A percentile compares a stretch with the other conserved stretches of the same genome.
These are phyloP conservation scores for Sphecodes monilicornis DNA, from an alignment of 2,888 invertebrate genomes.

Conservation along the genomic window DNA sequence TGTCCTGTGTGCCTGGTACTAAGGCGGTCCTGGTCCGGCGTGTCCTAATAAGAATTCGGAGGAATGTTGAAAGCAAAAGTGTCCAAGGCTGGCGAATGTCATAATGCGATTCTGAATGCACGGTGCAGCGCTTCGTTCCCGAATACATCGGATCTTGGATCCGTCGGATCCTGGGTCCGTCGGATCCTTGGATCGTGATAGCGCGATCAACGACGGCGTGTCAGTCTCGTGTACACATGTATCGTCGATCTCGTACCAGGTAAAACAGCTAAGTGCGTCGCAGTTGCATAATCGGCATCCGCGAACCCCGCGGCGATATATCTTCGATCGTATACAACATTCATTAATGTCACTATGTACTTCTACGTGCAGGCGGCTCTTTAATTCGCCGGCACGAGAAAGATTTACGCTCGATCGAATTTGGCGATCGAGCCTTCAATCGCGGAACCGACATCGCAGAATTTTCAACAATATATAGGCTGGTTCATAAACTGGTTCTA, in stretches of 20 bases:
- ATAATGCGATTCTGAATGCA: too few relatives aligned
- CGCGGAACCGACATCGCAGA: background rate
- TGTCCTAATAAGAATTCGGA: too few relatives aligned
- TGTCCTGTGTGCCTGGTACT: too few relatives aligned
- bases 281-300: conserved; percentile 55
- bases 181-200: conserved; percentile 46
- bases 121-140: background rate
- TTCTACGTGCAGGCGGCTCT: conserved; percentile 29
- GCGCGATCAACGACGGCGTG: background rate
- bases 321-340: conserved; percentile 65
- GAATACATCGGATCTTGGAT: conserved; percentile 20
- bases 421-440: background rate
- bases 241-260: conserved; percentile 57
- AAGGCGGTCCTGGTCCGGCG: too few relatives aligned
- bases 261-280: conserved; percentile 52
- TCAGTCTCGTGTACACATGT: conserved; percentile 31
- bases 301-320: conserved; percentile 49
- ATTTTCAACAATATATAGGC: background rate
- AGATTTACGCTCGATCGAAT: conserved; percentile 46
- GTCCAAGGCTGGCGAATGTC: too few relatives aligned
- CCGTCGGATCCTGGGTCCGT: conserved; percentile 30
- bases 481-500: background rate
- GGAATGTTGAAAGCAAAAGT: background rate
- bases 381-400: conserved; percentile 23
- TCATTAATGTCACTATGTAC: conserved; percentile 62